Base-by-base conservation (phyloP, 2,113 vertebrate genomes). In the Archocentrus centrarchus region DNA sequence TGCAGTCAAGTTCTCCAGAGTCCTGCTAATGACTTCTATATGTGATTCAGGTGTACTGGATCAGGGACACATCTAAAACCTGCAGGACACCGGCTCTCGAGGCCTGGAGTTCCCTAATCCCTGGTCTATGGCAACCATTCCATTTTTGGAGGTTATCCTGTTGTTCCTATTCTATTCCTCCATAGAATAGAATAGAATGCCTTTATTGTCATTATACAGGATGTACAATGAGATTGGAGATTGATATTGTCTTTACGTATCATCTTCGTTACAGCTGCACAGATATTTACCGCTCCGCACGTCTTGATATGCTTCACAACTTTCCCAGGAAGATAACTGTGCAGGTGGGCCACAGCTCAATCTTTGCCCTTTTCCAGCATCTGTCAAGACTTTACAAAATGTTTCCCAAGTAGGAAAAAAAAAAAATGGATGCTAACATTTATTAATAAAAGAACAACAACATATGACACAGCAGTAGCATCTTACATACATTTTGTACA, bases 401-500 rank as follows among this genome's bases (percentile, higher is more conserved):
- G 20, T 18, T 53, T 53, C 17, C 39, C 13, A 47, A n/a, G 37
- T 3, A 35, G 6, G 35, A 24, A 60, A 81, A 7, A 11, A 59
- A 39, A 8, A 8, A 37, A 7, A 62, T 44, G 3, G 11, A 44
- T 11, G 35, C 5, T 50, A 32, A 70, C 32, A 27, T 39, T 73
- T 59, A 59, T 73, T 59, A 60, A 60, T 22, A 17, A 80, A 68
- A 61, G 76, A 73, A 55, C 24, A 60, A 1, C 59, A 61, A 81
- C 58, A 85, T 41, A 88, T 78, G 73, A 85, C 57, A 75, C 30
- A 68, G 55, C 14, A 81, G 27, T n/a, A 41, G 22, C 2, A 79
- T 88, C 83, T 84, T 79, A 82, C 75, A 83, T 79, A 84, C 75
- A 78, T 80, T 17, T 27, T 27, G 20, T 39, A 75, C 18, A 50